Evolutionary conservation across 2,797 vertebrate genomes (phyloP).

Genomic region (Fistularia commersonii): DNA sequence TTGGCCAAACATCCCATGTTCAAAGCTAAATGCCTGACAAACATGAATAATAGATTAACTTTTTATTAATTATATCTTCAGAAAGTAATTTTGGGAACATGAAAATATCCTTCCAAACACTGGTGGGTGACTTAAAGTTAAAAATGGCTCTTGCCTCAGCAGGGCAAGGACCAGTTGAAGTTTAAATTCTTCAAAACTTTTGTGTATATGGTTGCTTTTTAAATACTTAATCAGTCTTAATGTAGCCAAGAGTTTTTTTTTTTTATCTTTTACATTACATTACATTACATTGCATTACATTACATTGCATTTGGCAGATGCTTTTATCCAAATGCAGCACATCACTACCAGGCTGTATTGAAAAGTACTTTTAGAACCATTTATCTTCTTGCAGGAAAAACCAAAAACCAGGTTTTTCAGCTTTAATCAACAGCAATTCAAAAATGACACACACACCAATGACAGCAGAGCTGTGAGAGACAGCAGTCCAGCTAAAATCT

Average conservation of each 20-base stretch:
- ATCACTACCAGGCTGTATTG: conserved; percentile 32
- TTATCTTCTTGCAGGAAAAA: conserved; percentile 42
- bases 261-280: not conserved
- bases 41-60: conserved; percentile 12
- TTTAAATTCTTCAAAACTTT: not conserved
- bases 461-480: no score
- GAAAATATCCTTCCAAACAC: not conserved
- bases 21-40: conserved; percentile 10
- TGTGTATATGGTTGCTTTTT: no score
- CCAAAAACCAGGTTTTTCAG: conserved; percentile 44
- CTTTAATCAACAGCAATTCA: conserved; percentile 71
- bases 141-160: conserved; percentile 14
- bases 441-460: no score
- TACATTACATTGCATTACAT: no score
- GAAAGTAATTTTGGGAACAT: conserved; percentile 7
- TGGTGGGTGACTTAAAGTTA: conserved; percentile 1
- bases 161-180: conserved; percentile 4
- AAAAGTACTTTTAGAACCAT: conserved; percentile 48
- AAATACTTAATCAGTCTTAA: conserved; percentile 7
- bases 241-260: conserved; percentile 10
- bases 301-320: no score
- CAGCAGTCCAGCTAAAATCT: no score
- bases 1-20: conserved; percentile 27
- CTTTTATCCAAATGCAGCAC: not conserved
- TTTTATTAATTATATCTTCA: conserved; percentile 11